These are phyloP conservation scores for Chlorops oryzae DNA, from an alignment of 1,140 invertebrate species.

Conservation along the genomic window DNA sequence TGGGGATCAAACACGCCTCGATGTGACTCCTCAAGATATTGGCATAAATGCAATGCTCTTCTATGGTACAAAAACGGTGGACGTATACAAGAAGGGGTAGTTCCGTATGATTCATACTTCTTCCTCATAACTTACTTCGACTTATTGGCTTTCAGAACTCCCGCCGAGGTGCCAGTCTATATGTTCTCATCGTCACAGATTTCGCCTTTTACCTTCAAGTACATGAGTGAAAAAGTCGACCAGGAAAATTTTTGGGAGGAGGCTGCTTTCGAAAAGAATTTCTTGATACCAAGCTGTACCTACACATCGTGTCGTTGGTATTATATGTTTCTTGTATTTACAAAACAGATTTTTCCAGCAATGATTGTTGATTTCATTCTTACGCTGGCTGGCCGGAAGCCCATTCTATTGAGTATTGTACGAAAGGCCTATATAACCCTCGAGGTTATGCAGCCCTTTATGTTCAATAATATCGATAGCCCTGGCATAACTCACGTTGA, in stretches of 20 bases:
- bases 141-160: slow-evolving; percentile 5
- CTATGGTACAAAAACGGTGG: slow-evolving; percentile 5
- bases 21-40: slow-evolving; percentile 36
- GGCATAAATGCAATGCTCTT: slow-evolving; percentile 27
- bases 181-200: slow-evolving; percentile 22
- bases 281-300: slow-evolving; percentile 23
- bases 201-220: slow-evolving; percentile 21
- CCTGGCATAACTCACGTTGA: slow-evolving; percentile 20
- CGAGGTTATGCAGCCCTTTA: slow-evolving; percentile 39
- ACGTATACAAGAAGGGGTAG: not conserved
- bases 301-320: slow-evolving; percentile 26
- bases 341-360: slow-evolving; percentile 31
- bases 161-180: slow-evolving; percentile 21
- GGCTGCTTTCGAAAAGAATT: slow-evolving; percentile 25
- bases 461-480: slow-evolving; percentile 37
- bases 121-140: not conserved
- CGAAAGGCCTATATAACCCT: slow-evolving; percentile 31
- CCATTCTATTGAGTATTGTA: slow-evolving; percentile 24
- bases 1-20: slow-evolving; percentile 16
- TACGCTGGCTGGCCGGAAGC: slow-evolving; percentile 17
- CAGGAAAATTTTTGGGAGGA: slow-evolving; percentile 15
- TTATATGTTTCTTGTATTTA: slow-evolving; percentile 31
- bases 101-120: not conserved
- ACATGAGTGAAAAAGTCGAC: slow-evolving; percentile 26
- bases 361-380: slow-evolving; percentile 24